phyloP scores from a whole-genome alignment of 1,140 invertebrate genomes.

The Meteorus sp. region DNA sequence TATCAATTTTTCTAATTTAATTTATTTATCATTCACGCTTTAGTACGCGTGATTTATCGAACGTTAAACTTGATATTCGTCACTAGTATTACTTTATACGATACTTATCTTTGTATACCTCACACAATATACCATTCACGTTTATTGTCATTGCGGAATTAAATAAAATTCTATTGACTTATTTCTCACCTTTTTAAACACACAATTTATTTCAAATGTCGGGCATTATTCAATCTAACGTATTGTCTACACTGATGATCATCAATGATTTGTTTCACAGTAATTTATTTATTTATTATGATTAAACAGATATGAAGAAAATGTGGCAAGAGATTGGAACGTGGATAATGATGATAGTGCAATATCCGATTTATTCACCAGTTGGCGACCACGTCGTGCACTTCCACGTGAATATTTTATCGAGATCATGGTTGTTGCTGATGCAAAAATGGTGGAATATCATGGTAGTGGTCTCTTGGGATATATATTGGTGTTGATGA shows the following conservation, averaged over 20 bases:
- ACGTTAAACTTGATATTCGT: not conserved
- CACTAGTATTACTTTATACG: not conserved
- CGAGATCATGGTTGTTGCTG: slow-evolving; percentile 80
- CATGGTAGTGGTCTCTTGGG: slow-evolving; percentile 66
- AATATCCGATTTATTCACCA: slow-evolving; percentile 15
- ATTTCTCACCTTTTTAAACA: not conserved
- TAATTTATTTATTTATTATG: not conserved
- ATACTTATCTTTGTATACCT: too few relatives aligned
- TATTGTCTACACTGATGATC: too few relatives aligned
- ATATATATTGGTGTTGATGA: slow-evolving; percentile 81
- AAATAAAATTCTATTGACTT: not conserved
- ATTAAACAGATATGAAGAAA: slow-evolving; percentile 7
- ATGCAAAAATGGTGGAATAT: slow-evolving; percentile 76
- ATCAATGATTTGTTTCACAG: not conserved
- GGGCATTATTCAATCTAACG: not conserved
- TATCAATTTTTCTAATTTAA: not conserved
- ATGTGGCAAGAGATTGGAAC: not conserved
- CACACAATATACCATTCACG: too few relatives aligned
- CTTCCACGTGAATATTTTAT: slow-evolving; percentile 70
- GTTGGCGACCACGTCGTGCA: slow-evolving; percentile 45
- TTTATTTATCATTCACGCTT: not conserved
- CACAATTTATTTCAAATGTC: not conserved
- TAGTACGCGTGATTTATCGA: slow-evolving; percentile 3
- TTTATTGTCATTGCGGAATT: not conserved
- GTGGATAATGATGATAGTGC: not conserved